Evolutionary conservation across 2,113 vertebrate genomes (phyloP), one percentile per base, ranked within the genome.

Genomic region (Andinoacara biseriatus): DNA sequence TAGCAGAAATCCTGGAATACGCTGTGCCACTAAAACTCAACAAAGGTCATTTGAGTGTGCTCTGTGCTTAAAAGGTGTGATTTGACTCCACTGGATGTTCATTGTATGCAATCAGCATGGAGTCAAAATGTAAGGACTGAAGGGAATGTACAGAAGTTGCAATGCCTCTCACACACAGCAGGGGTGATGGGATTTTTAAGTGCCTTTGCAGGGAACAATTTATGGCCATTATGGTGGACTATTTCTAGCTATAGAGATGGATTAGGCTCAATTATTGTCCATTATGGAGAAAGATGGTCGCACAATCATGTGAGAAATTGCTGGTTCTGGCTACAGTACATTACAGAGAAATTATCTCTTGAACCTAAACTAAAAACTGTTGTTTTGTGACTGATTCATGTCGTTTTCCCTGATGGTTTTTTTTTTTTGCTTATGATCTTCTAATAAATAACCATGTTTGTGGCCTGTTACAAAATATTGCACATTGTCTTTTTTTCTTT

Each of bases 211-310:
- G 95, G 91, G 95, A 85, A 93, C 95, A 96, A 96, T 97, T 97
- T 97, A 90, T 86, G 86, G 89, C 96, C 95, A 97, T 96, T 97
- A 96, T 91, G 95, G 94, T 92, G 93, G 94, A 95, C 95, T 96
- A 95, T 97, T 96, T 95, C 91, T 72, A 93, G 96, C 95, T 87
- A 94, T 95, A 93, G 96, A 95, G 96, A 97, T 97, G 95, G 96
- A 97, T 97, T 96, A 95, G 92, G 95, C 95, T 96, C 96, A 97
- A 97, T 97, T 96, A 97, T 97, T 96, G 97, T 96, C 97, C 97
- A 97, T 98, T 98, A 97, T 94, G 92, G 93, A 96, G 96, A 96
- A 94, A 96, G 95, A 96, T 95, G 96, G 96, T 95, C 88, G 86
- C 92, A 91, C 94, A 94, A 93, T 93, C 93, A 94, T 84, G 79